Evolutionary conservation across 2,888 invertebrate genomes (phyloP).

Genomic region (Drosophila mercatorum): DNA sequence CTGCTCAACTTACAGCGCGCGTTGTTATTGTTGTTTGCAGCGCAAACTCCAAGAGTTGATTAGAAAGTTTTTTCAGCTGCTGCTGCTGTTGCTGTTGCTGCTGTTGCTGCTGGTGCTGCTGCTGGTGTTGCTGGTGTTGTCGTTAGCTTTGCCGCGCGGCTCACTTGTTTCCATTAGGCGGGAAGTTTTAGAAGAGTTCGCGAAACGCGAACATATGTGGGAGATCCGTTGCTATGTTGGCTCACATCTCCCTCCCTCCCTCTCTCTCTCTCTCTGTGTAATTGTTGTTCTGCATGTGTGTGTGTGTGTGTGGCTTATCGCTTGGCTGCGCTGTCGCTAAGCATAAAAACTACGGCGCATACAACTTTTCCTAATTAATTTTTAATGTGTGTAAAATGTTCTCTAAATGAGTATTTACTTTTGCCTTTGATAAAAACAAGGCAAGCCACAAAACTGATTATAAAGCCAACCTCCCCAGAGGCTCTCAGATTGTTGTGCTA

Average conservation of each 20-base stretch:
- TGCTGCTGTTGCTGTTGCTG: conserved; percentile 41
- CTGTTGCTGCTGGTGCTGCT: conserved; percentile 15
- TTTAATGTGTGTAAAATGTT: conserved; percentile 75
- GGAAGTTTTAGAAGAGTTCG: conserved; percentile 48
- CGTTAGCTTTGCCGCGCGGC: conserved; percentile 38
- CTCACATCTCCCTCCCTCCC: conserved; percentile 5
- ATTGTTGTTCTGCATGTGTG: conserved; percentile 5
- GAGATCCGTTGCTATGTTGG: conserved; percentile 22
- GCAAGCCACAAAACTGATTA: conserved; percentile 18
- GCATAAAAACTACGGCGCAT: conserved; percentile 66
- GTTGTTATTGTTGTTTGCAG: conserved; percentile 31
- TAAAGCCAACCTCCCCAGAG: conserved; percentile 10
- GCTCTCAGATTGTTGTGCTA: neutral
- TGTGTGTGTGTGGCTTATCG: conserved; percentile 56
- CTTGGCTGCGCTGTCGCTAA: conserved; percentile 60
- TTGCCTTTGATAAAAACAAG: conserved; percentile 23
- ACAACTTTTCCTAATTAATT: conserved; percentile 74
- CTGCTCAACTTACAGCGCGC: conserved; percentile 12
- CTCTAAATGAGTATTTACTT: conserved; percentile 59
- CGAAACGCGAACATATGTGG: conserved; percentile 52
- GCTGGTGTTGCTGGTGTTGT: conserved; percentile 29
- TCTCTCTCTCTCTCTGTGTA: neutral
- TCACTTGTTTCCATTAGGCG: conserved; percentile 55
- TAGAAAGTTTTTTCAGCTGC: conserved; percentile 69
- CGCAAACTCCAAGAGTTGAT: conserved; percentile 70